Evolutionary conservation across 2,888 invertebrate species (phyloP), one percentile per base, ranked within the genome.

Genomic region (Tortrix viridana): DNA sequence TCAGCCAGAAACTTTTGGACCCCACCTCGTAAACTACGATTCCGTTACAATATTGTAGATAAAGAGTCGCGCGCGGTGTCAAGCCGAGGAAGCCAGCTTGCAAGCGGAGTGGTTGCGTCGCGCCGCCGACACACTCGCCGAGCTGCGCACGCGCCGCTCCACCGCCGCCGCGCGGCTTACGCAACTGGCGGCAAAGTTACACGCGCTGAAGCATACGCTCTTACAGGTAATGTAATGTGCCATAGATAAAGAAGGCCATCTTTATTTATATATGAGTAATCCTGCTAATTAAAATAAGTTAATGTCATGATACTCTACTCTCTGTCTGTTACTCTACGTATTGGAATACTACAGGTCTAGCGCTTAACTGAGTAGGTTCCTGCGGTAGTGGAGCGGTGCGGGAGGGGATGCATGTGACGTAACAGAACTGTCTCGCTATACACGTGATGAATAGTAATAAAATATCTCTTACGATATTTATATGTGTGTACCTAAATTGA

Each of bases 191-290:
- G 94, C 97, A 52, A 95, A 96, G 67, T 94, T 97, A 71, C 93
- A 97, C 48, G 95, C 96, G 74, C 92, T 98, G 58, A 94, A 97
- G 64, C 98, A 98, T 82, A 93, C 97, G 65, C 94, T 98, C 65
- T 90, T 98, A 60, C 95, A 96, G 92, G 97, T 97, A 85, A 16
- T 16, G 97, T 97, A 85, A 16, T 16, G n/a, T 26, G 38, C 38
- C 72, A 67, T 5, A 9, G 7, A 12, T 5, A 6, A 16, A 4
- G 3, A 16, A 6, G 7, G 18, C 12, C 26, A 32, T 19, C n/a
- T n/a, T n/a, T n/a, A n/a, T n/a, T n/a, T n/a, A 19, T 16, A 41
- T 0, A 6, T 16, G 0, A n/a, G n/a, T 41, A n/a, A 6, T 2
- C 5, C 2, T 41, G 32, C 3, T 32, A 32, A 32, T 12, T 32